Evolutionary conservation across 1,140 invertebrate species (phyloP).

Genomic region (Rhyacophila brunnea): DNA sequence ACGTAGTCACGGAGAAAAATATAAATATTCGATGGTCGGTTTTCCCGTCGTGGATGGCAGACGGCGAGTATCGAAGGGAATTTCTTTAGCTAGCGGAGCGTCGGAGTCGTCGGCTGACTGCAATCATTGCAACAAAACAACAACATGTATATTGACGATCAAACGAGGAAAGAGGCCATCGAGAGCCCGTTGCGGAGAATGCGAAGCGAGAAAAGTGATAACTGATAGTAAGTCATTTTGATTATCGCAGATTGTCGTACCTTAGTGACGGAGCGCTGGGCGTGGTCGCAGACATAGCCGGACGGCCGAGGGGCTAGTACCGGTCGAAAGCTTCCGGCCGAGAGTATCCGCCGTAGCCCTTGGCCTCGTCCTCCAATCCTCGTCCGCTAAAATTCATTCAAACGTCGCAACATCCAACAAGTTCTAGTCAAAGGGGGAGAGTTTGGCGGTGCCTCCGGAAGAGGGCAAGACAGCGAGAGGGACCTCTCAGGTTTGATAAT

Average conservation of each 20-base stretch:
- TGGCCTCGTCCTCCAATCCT: constrained; percentile 29
- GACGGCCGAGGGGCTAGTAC: constrained; percentile 18
- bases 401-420: constrained; percentile 15
- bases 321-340: constrained; percentile 28
- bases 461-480: neutral
- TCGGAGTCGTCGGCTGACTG: constrained; percentile 30
- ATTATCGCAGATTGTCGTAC: constrained; percentile 19
- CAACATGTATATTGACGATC: constrained; percentile 23
- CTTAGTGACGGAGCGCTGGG: constrained; percentile 21
- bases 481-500: neutral
- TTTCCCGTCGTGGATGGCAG: constrained; percentile 23
- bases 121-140: constrained; percentile 35
- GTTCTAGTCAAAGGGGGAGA: neutral
- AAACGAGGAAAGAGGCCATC: constrained; percentile 1
- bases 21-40: constrained; percentile 14
- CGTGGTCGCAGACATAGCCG: constrained; percentile 12
- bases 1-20: constrained; percentile 15
- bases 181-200: neutral
- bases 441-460: constrained; percentile 3
- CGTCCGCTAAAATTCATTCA: constrained; percentile 32
- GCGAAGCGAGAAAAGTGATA: neutral
- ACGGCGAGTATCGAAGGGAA: constrained; percentile 21
- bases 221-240: constrained; percentile 8
- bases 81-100: constrained; percentile 23
- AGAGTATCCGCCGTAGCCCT: constrained; percentile 29